A percentile compares a stretch with the other conserved stretches of the same genome.
Evolutionary conservation across 2,113 vertebrate genomes (phyloP).

Genomic region (Tonatia bakeri): DNA sequence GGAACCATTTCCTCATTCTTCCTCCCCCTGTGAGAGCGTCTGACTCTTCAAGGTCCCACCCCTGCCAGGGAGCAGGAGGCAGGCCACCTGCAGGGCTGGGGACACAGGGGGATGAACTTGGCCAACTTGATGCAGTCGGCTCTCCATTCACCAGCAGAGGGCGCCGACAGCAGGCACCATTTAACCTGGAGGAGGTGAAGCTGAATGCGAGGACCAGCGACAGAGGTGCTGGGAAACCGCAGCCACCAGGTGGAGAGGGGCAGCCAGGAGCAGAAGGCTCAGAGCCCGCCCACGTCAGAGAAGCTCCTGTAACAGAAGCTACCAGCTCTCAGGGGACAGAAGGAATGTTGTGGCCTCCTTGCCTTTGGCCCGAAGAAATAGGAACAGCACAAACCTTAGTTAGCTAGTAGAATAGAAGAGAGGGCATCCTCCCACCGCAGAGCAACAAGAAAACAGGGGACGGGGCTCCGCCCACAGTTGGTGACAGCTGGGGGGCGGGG

Average conservation of each 20-base stretch:
- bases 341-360: neutral
- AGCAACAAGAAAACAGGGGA: neutral
- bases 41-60: neutral
- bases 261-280: neutral
- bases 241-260: fast-evolving
- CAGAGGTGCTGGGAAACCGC: neutral
- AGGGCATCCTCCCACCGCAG: neutral
- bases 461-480: fast-evolving
- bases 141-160: neutral
- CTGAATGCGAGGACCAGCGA: neutral
- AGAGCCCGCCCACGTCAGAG: fast-evolving
- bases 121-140: neutral
- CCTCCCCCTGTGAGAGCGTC: neutral
- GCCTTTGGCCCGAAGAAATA: neutral
- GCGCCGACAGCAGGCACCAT: fast-evolving
- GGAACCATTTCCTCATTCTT: neutral
- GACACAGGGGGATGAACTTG: neutral
- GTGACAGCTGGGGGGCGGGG: neutral
- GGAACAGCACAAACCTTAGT: neutral
- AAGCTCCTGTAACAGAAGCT: neutral
- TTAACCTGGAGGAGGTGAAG: neutral
- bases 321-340: neutral
- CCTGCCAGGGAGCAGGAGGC: neutral
- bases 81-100: neutral
- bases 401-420: neutral